Evolutionary conservation across 2,888 invertebrate genomes (phyloP), one percentile per base, ranked within the genome.

Genomic region (Mythimna vitellina): DNA sequence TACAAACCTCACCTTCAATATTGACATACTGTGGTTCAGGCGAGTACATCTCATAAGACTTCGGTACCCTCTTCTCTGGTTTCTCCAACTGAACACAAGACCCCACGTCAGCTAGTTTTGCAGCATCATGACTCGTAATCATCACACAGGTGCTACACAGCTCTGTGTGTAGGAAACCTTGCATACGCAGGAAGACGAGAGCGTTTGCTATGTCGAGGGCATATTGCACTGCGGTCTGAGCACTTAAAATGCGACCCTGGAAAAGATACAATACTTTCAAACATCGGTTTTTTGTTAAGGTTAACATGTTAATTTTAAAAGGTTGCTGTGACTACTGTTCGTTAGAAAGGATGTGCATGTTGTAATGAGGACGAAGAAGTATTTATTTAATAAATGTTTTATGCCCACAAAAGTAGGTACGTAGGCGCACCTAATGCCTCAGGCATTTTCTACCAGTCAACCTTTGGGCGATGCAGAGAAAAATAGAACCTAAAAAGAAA

Each of bases 21-120:
- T 94, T 96, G 63, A 94, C 94, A 89, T 96, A 96, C 77, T 94
- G 94, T 29, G 96, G 96, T 60, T 96, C 96, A 0, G 92, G 89
- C 2, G 92, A 88, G 73, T 95, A 96, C 10, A 91, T 65, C 0
- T 92, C 91, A 65, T 93, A 94, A 10, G 85, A 78, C 61, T 92
- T 92, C 3, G 82, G 78, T 32, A 67, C 76, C 22, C 51, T 83
- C 54, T 80, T 81, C 38, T 84, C 83, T 0, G 69, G 77, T 57
- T 80, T 88, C 7, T 78, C 74, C 25, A 93, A 63, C 69, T 85
- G 88, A 7, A 83, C 88, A 84, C 96, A 95, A 3, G 96, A 87
- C 38, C 93, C 91, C 42, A 96, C 90, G 78, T 95, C 95, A 0
- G 95, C 92, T 1, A 96, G 84, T 87, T 96, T 96, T 3, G 95